Conservation (phyloP, 2,888 invertebrate genomes). For the Dynastes grantii region DNA sequence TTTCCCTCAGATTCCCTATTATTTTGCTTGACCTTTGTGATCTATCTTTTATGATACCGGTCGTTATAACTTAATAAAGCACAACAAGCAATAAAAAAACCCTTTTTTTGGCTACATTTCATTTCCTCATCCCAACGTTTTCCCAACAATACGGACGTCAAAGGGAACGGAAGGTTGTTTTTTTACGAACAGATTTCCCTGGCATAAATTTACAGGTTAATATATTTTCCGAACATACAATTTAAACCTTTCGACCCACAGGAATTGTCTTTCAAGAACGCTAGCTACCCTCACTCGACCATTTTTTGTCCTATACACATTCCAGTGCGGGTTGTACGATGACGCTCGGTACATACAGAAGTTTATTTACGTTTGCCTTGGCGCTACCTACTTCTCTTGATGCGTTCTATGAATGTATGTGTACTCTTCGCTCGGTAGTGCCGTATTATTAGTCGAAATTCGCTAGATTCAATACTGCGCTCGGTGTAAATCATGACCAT, state of each 20-base stretch:
- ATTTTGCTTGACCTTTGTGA: not conserved
- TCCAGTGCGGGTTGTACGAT: not conserved
- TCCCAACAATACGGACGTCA: conserved; percentile 12
- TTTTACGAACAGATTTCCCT: conserved; percentile 25
- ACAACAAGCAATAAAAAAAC: not conserved
- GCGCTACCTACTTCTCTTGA: not conserved
- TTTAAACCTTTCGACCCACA: conserved; percentile 19
- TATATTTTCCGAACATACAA: conserved; percentile 40
- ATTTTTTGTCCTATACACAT: conserved; percentile 33
- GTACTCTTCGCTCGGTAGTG: not conserved
- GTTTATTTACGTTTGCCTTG: conserved; percentile 41
- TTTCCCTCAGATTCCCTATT: no score
- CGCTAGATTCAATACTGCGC: conserved; percentile 28
- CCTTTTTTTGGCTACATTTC: not conserved
- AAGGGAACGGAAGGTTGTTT: conserved; percentile 11
- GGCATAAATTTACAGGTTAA: conserved; percentile 34
- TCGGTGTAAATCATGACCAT: conserved; percentile 26
- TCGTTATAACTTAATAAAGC: conserved; percentile 15
- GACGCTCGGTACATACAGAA: conserved; percentile 29
- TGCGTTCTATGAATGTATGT: not conserved
- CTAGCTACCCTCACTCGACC: conserved; percentile 9
- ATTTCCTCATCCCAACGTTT: conserved; percentile 1
- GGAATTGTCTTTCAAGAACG: conserved; percentile 30
- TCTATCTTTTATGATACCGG: not conserved
- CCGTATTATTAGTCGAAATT: conserved; percentile 19